A percentile compares a stretch with the other conserved stretches of the same genome.
phyloP scores from a whole-genome alignment of 2,888 invertebrate species.

The Clitarchus hookeri region DNA sequence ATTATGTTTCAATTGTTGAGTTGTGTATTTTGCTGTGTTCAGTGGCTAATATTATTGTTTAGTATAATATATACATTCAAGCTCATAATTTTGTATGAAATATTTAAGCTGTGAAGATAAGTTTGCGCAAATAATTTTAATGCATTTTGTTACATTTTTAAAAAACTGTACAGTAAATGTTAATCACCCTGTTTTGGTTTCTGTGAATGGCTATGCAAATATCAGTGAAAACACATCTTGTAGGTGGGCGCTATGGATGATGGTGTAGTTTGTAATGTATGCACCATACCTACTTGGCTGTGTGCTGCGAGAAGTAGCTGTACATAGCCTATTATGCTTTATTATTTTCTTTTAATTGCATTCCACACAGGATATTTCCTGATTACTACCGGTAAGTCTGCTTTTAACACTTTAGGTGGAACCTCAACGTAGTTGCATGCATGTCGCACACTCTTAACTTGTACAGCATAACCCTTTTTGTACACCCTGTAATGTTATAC shows the following conservation, averaged over 20 bases:
- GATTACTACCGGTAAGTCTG: conserved; percentile 58
- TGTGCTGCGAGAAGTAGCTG: conserved; percentile 19
- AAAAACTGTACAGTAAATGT: not conserved
- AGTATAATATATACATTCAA: no score
- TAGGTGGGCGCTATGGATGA: not conserved
- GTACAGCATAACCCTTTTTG: no score
- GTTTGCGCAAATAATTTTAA: not conserved
- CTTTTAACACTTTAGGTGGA: conserved; percentile 15
- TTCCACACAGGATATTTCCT: conserved; percentile 57
- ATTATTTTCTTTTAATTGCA: conserved; percentile 42
- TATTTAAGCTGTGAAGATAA: not conserved
- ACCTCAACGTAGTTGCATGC: no score
- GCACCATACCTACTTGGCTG: conserved; percentile 2
- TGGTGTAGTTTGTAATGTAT: not conserved
- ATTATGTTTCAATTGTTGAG: not conserved
- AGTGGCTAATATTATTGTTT: not conserved
- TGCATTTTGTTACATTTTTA: not conserved
- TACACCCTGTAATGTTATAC: no score
- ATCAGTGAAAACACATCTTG: not conserved
- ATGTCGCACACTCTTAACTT: no score
- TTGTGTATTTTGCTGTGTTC: not conserved
- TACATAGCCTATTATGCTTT: conserved; percentile 34
- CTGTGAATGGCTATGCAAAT: not conserved
- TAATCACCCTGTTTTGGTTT: not conserved
- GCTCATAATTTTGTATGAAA: not conserved